These are phyloP conservation scores for Xanthia togata DNA, from an alignment of 2,888 invertebrate species.

Conservation along the genomic window DNA sequence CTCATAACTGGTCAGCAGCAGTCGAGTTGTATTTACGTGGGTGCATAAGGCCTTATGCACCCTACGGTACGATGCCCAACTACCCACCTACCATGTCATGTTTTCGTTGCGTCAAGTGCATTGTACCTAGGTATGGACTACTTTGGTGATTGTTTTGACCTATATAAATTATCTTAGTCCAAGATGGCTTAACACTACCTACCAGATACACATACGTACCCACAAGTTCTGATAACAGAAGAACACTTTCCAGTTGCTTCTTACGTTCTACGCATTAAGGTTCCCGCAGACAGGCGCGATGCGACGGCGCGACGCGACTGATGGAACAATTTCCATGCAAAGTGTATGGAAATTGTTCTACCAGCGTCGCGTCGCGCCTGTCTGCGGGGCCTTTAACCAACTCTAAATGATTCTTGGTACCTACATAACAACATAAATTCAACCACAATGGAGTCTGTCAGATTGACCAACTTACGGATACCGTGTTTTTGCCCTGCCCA, in stretches of 20 bases:
- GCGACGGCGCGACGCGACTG: too few species aligned
- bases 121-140: not conserved
- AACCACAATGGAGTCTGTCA: constrained; percentile 33
- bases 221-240: not conserved
- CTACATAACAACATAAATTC: constrained; percentile 14
- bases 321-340: too few species aligned
- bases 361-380: too few species aligned
- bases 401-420: not conserved
- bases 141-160: constrained; percentile 4
- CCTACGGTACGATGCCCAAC: not conserved
- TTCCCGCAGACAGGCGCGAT: too few species aligned
- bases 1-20: constrained; percentile 23
- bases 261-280: constrained; percentile 7
- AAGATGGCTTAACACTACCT: not conserved
- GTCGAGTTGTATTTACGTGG: constrained; percentile 6
- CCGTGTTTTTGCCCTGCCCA: constrained; percentile 52
- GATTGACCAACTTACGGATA: constrained; percentile 43
- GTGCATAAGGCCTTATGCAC: not conserved
- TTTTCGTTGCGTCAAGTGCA: constrained; percentile 6
- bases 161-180: not conserved
- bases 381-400: not conserved
- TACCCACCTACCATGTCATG: constrained; percentile 3
- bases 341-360: too few species aligned
- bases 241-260: not conserved
- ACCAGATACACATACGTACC: not conserved